Evolutionary conservation across 2,113 vertebrate genomes (phyloP), one percentile per base, ranked within the genome.

Genomic region (Spea multiplicata): DNA sequence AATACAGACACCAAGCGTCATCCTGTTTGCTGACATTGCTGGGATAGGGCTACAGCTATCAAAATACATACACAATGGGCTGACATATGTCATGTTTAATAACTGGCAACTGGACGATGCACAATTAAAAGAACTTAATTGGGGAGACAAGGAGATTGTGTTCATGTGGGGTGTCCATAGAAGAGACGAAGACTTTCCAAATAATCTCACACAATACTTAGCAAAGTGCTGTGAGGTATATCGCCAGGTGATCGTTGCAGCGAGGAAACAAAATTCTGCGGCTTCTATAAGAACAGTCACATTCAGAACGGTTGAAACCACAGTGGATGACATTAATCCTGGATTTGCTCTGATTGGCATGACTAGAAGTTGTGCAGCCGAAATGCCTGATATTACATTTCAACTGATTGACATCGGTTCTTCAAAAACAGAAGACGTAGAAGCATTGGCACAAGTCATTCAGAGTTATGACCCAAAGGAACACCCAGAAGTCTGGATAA

Each of bases 391-490:
- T 68, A 74, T 95, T 69, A 85, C 85, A 9, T 95, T 96, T 87
- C 94, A 95, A 82, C 73, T 94, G 14, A 92, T 95, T 81, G 94
- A 96, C 78, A 87, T 96, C 57, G 86, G 86, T 17, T 94, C 93
- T 81, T 84, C 86, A 47, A 92, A 86, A 64, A 83, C 82, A 69
- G 81, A 93, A 82, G 91, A 96, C 77, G 86, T 95, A 74, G 82
- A 89, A 59, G 86, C 74, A 2, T 82, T 97, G 69, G 91, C 84
- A 82, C 82, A 85, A 13, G 86, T 93, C 17, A 86, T 96, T 55
- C 84, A 85, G 67, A 89, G 87, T 46, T 86, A 82, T 84, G 86
- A 87, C 57, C 85, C 83, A 46, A 59, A 72, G 53, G 80, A 90
- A 5, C 91, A 93, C 46, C 89, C 93, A 79, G 94, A 97, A 80